Evolutionary conservation across 2,888 invertebrate species (phyloP), one percentile per base, ranked within the genome.

Genomic region (Ectemnius cavifrons): DNA sequence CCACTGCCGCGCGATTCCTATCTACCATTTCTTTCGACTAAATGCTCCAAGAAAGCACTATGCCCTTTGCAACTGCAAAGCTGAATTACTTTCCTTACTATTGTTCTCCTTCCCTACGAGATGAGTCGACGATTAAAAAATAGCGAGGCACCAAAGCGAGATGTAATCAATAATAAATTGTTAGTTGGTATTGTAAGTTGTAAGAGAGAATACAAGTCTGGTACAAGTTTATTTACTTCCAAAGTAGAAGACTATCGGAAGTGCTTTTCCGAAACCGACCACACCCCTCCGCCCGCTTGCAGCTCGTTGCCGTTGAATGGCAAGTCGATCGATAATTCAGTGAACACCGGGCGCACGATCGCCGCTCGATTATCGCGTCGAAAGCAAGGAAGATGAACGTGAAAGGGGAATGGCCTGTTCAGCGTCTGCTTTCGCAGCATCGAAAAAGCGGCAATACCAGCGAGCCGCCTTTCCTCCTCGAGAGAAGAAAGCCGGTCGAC

Each of bases 221-320:
- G 13, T 4, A 14, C 1, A 14, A 52, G 14, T 52, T 14, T 52
- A 52, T 56, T 18, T n/a, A 46, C 52, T 28, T 8, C 16, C 6
- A 20, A 37, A n/a, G 27, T 20, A 20, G 14, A 13, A 13, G 20
- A 47, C 5, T 27, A 13, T 6, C 37, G 27, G 28, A 6, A 45
- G 59, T n/a, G 46, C 28, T 45, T 68, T 37, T 56, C 14, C 58
- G 37, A 63, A 70, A 64, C 37, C 61, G 81, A 70, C 82, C 82
- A 82, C 82, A 82, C 82, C 82, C 82, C 76, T 78, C 63, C 18
- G 58, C 78, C 75, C 75, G 52, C 16, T 11, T 16, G 4, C 52
- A 52, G 16, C 76, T 65, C 68, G 23, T 23, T 23, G 69, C 80
- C 71, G 58, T 27, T n/a, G 63, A 70, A 61, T 16, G 60, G 59